Evolutionary conservation across 2,888 invertebrate genomes (phyloP), one percentile per base, ranked within the genome.

Genomic region (Teinopalpus imperialis): DNA sequence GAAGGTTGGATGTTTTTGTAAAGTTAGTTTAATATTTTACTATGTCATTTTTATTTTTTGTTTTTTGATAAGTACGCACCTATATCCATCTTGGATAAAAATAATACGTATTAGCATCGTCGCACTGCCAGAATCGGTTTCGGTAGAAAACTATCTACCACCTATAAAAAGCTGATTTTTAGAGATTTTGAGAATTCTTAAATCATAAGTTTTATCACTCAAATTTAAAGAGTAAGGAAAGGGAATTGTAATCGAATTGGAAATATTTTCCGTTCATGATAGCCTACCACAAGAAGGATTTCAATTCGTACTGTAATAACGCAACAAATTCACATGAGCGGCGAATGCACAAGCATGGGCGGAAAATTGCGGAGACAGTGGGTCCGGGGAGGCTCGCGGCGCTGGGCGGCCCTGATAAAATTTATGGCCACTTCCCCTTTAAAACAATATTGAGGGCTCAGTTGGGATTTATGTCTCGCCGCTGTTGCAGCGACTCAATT

Each of bases 371-470:
- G 69, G 68, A 69, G 67, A 73, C 69, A 72, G 59, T 65, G 59
- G 34, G 47, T 45, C 50, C 51, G 57, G 44, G 50, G 62, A 63
- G 66, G 68, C 69, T 68, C 68, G 72, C 72, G 57, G 66, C 65
- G 63, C 78, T 85, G 85, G 76, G 78, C 81, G 77, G 79, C 78
- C 81, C 81, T 85, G 88, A 88, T 88, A 88, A 87, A 89, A 89
- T 89, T 89, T 89, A 89, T 89, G 88, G 86, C 86, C 83, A 86
- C 87, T 85, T 87, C 86, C 88, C 85, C 87, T 89, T 89, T 89
- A 89, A 89, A 89, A 89, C 89, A 89, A 89, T 89, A 89, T 89
- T 89, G 89, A 88, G 87, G 89, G 89, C 87, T 88, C 89, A 83
- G 87, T 86, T 86, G 85, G 87, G 88, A 88, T 88, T 88, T 88